Conservation (phyloP, 2,888 invertebrate species). For the Hirtodrosophila duncani region DNA sequence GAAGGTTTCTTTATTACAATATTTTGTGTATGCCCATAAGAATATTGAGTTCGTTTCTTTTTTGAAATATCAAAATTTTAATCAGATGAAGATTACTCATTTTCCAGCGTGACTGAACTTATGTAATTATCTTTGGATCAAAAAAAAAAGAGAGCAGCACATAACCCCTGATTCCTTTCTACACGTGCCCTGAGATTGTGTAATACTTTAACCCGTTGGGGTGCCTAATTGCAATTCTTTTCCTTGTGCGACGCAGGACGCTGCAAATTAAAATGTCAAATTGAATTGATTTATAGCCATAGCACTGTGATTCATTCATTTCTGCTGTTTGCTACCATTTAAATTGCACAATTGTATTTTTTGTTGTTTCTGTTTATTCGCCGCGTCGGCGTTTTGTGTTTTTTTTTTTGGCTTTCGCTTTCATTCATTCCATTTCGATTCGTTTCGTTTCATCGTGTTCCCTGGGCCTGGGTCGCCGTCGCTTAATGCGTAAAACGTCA, state of each 20-base stretch:
- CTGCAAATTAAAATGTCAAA: slow-evolving; percentile 55
- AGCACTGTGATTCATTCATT: slow-evolving; percentile 37
- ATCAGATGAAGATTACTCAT: no score
- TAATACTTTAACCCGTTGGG: no score
- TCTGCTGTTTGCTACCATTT: slow-evolving; percentile 35
- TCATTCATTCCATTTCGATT: slow-evolving; percentile 12
- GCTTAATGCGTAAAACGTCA: slow-evolving; percentile 12
- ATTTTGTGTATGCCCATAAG: no score
- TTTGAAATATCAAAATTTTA: no score
- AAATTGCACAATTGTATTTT: slow-evolving; percentile 36
- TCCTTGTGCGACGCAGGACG: slow-evolving; percentile 1
- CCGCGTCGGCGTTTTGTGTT: slow-evolving; percentile 12
- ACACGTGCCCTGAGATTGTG: no score
- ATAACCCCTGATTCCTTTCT: no score
- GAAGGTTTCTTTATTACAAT: no score
- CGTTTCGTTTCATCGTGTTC: slow-evolving; percentile 7
- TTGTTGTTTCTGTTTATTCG: slow-evolving; percentile 14
- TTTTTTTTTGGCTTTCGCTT: background rate
- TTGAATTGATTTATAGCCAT: slow-evolving; percentile 62
- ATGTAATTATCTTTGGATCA: no score
- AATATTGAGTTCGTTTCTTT: no score
- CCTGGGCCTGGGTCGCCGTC: no score
- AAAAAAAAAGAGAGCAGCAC: no score
- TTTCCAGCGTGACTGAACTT: no score
- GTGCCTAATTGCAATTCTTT: slow-evolving; percentile 12